A percentile compares a stretch with the other conserved stretches of the same genome.
Evolutionary conservation across 2,113 vertebrate genomes (phyloP).

Genomic region (Prionailurus bengalensis): DNA sequence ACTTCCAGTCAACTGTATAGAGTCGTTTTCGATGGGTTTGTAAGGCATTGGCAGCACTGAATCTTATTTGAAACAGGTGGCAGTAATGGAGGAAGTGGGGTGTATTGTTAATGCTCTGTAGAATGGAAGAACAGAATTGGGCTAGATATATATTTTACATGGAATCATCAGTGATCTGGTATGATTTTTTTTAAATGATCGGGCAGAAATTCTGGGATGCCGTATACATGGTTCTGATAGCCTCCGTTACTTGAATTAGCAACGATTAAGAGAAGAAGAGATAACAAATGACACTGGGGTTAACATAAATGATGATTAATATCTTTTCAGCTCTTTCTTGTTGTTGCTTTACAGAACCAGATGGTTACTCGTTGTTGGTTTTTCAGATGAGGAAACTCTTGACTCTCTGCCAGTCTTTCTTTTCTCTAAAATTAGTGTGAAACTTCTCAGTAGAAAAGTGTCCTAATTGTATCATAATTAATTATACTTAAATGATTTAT

Average conservation of each 20-base stretch:
- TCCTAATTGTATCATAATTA: background rate
- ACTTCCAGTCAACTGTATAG: background rate
- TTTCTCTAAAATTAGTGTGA: background rate
- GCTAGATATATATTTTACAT: background rate
- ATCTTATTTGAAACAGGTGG: conserved; percentile 3
- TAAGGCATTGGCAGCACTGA: background rate
- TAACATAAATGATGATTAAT: background rate
- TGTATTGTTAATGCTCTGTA: background rate
- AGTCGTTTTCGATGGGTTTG: background rate
- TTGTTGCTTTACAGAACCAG: background rate
- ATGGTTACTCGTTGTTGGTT: background rate
- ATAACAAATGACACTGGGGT: background rate
- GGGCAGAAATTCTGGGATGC: background rate
- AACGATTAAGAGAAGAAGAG: background rate
- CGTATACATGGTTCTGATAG: background rate
- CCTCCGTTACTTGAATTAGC: background rate
- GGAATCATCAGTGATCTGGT: background rate
- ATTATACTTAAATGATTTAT: background rate
- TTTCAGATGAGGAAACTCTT: background rate
- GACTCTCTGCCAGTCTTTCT: background rate
- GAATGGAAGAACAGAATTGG: background rate
- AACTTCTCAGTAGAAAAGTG: background rate
- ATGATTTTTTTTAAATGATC: background rate
- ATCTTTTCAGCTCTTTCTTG: background rate
- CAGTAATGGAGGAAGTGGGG: background rate